phyloP scores from a whole-genome alignment of 1,140 invertebrate genomes.

The Drosophila yakuba region DNA sequence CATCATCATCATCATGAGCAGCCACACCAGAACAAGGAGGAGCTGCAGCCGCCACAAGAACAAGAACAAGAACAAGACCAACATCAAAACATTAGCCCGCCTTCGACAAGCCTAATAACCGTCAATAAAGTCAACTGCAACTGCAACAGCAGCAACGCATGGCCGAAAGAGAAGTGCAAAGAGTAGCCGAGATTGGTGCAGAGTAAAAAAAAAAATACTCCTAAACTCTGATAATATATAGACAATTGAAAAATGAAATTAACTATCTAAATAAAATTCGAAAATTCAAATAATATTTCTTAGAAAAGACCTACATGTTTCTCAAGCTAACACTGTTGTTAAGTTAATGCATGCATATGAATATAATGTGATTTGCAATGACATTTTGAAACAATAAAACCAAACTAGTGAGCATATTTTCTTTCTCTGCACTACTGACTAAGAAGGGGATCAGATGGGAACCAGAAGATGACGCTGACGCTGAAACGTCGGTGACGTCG shows the following conservation, averaged over 20 bases:
- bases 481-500: conserved; percentile 39
- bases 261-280: background rate
- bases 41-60: conserved; percentile 23
- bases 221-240: too few species aligned
- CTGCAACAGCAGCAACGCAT: conserved; percentile 50
- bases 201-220: background rate
- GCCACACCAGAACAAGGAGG: conserved; percentile 50
- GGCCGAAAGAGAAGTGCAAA: conserved; percentile 8
- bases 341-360: too few species aligned
- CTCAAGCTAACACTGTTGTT: background rate
- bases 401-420: background rate
- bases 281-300: too few species aligned
- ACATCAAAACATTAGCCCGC: conserved; percentile 73
- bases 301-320: too few species aligned
- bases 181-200: conserved; percentile 9
- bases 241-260: too few species aligned
- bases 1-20: conserved; percentile 76
- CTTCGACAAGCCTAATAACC: conserved; percentile 83
- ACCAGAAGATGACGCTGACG: conserved; percentile 49
- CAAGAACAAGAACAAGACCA: conserved; percentile 27
- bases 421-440: background rate
- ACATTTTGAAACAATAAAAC: too few species aligned
- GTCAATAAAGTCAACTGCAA: conserved; percentile 78
- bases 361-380: too few species aligned
- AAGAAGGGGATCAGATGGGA: conserved; percentile 25